Evolutionary conservation across 2,888 invertebrate genomes (phyloP).

Genomic region (Hedychridium roseum): DNA sequence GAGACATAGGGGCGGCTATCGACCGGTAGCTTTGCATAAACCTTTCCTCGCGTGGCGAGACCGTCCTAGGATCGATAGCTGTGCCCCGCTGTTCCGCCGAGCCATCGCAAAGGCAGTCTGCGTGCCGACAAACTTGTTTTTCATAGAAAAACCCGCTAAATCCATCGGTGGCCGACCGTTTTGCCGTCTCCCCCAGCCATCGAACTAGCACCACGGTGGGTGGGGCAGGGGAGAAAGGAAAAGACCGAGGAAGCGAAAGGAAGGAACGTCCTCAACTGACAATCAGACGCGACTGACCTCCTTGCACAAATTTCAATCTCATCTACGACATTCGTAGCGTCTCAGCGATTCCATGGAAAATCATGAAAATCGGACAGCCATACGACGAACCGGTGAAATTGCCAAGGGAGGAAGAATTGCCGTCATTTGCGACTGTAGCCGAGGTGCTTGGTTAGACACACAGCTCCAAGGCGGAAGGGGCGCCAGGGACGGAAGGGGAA

Average conservation of each 20-base stretch:
- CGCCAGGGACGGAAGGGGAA: conserved; percentile 16
- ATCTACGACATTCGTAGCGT: not conserved
- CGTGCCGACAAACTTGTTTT: not conserved
- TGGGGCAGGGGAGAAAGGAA: not conserved
- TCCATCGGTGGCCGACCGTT: too few relatives aligned
- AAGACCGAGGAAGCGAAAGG: not conserved
- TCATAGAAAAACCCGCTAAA: not conserved
- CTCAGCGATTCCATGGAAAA: not conserved
- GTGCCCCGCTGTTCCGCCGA: not conserved
- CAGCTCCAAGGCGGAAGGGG: conserved; percentile 26
- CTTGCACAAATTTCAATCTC: not conserved
- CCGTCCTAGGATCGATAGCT: not conserved
- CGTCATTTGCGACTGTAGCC: not conserved
- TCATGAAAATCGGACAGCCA: not conserved
- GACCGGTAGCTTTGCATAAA: conserved; percentile 51
- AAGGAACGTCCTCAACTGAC: too few relatives aligned
- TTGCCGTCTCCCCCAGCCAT: too few relatives aligned
- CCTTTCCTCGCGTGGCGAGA: conserved; percentile 38
- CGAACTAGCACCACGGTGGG: not conserved
- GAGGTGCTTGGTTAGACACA: conserved; percentile 15
- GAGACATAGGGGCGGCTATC: conserved; percentile 48
- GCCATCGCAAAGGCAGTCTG: not conserved
- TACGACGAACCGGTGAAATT: not conserved
- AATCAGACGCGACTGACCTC: conserved; percentile 7
- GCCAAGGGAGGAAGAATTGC: not conserved